Evolutionary conservation across 1,140 invertebrate genomes (phyloP), one percentile per base, ranked within the genome.

Genomic region (Heterodera carotae): DNA sequence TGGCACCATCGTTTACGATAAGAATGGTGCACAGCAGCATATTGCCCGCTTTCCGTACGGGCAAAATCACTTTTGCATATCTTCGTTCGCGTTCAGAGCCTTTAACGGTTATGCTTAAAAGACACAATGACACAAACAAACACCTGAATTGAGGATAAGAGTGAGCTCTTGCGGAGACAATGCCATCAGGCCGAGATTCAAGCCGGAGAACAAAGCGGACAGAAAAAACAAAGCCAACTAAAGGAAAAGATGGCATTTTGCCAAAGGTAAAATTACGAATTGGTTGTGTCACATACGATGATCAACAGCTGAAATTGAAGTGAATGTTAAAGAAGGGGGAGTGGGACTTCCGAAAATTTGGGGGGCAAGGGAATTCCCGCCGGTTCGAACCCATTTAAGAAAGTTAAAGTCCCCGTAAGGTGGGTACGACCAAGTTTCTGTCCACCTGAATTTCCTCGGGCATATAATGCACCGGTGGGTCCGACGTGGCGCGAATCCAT

Each of bases 181-280:
- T 0, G 96, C 92, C 96, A 99, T 97, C 15, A 99, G 89, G 6
- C 97, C 97, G 2, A 99, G 90, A 89, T 98, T 99, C 5, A 99
- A 90, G 2, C 97, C 97, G 43, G 94, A 96, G 86, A 97, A 97
- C 0, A 97, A 88, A 0, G 95, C 94, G 0, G 96, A 98, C 77
- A 98, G 92, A 64, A 89, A 89, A 22, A 98, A 89, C 79, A 96
- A 93, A 22, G 48, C 22, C 5, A 56, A 22, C 48, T 56, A 22
- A 56, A 56, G 39, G 36, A 12, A 43, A 43, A 43, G 0, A 43
- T 43, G 39, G 39, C 48, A 56, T 0, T 22, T 12, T 12, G 1
- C 2, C 1, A 56, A 56, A 18, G 22, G 5, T 22, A 56, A 56
- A 22, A 2, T 5, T 18, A 0, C 5, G 48, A 56, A 43, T 6